A percentile compares a stretch with the other conserved stretches of the same genome.
Conservation (phyloP, 64 coral and sea anemone species). For the Dendrophyllia cribrosa region DNA sequence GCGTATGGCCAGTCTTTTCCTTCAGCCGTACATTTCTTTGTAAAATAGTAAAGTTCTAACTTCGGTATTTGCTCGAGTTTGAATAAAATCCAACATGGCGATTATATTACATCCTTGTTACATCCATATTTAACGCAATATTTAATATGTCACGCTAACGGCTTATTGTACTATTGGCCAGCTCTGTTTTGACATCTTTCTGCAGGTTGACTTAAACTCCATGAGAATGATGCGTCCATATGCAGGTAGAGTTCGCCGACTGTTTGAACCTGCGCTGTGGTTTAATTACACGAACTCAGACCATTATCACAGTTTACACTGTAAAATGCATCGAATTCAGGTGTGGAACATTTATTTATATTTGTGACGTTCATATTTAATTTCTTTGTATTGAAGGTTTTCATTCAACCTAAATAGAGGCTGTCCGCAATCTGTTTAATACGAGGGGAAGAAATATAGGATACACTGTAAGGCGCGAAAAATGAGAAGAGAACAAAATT, state of each 20-base stretch:
- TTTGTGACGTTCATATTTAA: background rate
- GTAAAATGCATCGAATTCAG: slow-evolving; percentile 95
- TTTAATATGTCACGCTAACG: background rate
- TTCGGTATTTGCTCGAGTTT: no score
- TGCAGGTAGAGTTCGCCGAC: slow-evolving; percentile 71
- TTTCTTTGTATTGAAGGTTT: background rate
- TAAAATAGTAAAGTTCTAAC: no score
- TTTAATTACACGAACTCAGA: slow-evolving; percentile 78
- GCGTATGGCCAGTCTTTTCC: no score
- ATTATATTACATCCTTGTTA: no score
- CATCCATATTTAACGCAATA: no score
- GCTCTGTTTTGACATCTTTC: background rate
- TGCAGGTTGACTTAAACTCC: slow-evolving; percentile 89
- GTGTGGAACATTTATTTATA: slow-evolving; percentile 2
- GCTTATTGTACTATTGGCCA: no score
- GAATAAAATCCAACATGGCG: no score
- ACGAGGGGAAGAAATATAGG: no score
- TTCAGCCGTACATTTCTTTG: no score
- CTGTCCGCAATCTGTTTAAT: no score
- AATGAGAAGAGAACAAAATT: no score
- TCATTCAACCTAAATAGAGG: background rate
- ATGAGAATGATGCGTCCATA: slow-evolving; percentile 83
- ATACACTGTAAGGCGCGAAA: no score
- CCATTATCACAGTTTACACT: slow-evolving; percentile 90
- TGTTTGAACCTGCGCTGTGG: slow-evolving; percentile 95